Conservation (phyloP, 2,113 vertebrate genomes). For the Anolis carolinensis region DNA sequence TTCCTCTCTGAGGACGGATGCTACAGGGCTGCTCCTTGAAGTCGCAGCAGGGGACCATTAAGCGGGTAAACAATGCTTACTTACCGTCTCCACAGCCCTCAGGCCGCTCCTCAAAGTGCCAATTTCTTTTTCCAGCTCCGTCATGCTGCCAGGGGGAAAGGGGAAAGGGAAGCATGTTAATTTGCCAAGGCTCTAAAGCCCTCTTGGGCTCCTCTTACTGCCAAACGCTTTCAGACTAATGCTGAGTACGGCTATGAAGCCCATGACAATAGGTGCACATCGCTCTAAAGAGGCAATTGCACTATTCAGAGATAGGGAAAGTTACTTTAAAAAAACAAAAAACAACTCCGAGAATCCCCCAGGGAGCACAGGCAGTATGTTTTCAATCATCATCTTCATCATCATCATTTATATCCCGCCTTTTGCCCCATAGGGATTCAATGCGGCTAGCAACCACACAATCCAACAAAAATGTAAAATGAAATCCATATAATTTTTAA, state of each 20-base stretch:
- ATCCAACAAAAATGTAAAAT: too few species aligned
- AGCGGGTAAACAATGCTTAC: constrained; percentile 78
- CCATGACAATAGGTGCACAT: accelerated
- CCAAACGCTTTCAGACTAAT: not conserved
- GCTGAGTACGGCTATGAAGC: accelerated
- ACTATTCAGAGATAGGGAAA: too few species aligned
- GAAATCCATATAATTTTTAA: too few species aligned
- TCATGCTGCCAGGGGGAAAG: constrained; percentile 86
- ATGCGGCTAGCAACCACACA: too few species aligned
- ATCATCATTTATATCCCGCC: too few species aligned
- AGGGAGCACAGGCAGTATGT: too few species aligned
- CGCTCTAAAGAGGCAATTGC: not conserved
- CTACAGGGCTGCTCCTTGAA: accelerated
- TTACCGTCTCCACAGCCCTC: constrained; percentile 92
- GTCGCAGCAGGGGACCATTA: constrained; percentile 28
- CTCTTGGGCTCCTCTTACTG: accelerated
- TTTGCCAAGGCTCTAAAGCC: constrained; percentile 16
- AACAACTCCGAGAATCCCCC: too few species aligned
- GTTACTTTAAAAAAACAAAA: too few species aligned
- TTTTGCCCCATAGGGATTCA: too few species aligned
- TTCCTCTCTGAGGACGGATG: constrained; percentile 45
- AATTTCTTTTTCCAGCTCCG: constrained; percentile 96
- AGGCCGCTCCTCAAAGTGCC: constrained; percentile 90
- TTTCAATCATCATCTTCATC: too few species aligned
- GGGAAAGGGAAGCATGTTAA: constrained; percentile 65